A percentile compares a stretch with the other conserved stretches of the same genome.
These are phyloP conservation scores for Oligia strigilis DNA, from an alignment of 2,888 invertebrate genomes.

Conservation along the genomic window DNA sequence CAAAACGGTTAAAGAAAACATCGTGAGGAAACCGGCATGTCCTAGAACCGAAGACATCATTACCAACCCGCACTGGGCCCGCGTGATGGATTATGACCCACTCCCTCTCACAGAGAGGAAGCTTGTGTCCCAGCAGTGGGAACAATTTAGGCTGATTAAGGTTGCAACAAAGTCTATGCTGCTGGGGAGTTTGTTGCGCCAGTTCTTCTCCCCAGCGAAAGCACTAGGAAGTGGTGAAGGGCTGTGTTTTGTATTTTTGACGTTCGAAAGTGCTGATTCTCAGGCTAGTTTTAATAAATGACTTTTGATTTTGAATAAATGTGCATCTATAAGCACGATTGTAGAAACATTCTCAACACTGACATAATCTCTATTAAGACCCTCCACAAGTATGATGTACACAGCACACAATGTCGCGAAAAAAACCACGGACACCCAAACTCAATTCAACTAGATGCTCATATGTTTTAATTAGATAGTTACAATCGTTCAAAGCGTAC, in stretches of 20 bases:
- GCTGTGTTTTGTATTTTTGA: too few species aligned
- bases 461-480: constrained; percentile 75
- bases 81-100: background rate
- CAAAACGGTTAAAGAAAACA: background rate
- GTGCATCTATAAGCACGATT: background rate
- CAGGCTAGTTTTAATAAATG: too few species aligned
- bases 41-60: too few species aligned
- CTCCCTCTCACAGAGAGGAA: too few species aligned
- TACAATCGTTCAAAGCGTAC: constrained; percentile 70
- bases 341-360: background rate
- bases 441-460: constrained; percentile 31
- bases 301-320: background rate
- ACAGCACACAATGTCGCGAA: constrained; percentile 13
- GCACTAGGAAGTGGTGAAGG: too few species aligned
- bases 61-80: too few species aligned
- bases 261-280: too few species aligned
- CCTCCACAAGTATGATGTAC: background rate
- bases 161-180: too few species aligned
- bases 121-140: too few species aligned
- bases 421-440: constrained; percentile 43
- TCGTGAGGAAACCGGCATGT: background rate
- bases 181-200: too few species aligned
- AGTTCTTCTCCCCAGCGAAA: too few species aligned
- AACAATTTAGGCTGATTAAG: background rate
- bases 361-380: background rate